These are phyloP conservation scores for Sympetrum striolatum DNA, from an alignment of 2,888 invertebrate species.

Conservation along the genomic window DNA sequence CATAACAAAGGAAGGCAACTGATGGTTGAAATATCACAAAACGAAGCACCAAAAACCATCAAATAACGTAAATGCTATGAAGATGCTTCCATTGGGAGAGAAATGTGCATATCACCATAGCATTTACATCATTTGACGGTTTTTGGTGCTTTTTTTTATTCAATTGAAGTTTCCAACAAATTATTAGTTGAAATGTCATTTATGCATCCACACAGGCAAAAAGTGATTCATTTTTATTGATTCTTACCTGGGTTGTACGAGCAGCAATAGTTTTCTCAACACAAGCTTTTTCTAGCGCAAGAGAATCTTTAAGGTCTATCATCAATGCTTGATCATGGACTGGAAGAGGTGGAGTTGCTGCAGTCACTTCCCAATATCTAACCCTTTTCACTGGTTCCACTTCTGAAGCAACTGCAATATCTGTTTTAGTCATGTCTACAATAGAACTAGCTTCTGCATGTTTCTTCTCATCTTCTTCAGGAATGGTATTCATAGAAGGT, in stretches of 20 bases:
- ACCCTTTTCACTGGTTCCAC: constrained; percentile 56
- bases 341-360: constrained; percentile 68
- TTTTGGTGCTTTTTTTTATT: too few species aligned
- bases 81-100: too few species aligned
- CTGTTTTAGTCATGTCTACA: not conserved
- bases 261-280: constrained; percentile 51
- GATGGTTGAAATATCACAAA: too few species aligned
- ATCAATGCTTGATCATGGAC: constrained; percentile 64
- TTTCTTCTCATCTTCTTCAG: not conserved
- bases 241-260: not conserved
- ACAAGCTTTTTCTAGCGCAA: constrained; percentile 65
- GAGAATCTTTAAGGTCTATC: constrained; percentile 65
- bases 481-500: not conserved
- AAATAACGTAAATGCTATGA: too few species aligned
- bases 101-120: too few species aligned
- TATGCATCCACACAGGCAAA: too few species aligned
- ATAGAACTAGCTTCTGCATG: not conserved
- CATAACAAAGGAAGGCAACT: too few species aligned
- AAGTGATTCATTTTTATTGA: not conserved
- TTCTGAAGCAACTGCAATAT: not conserved
- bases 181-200: too few species aligned
- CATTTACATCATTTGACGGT: too few species aligned
- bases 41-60: too few species aligned
- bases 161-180: too few species aligned
- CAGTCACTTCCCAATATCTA: constrained; percentile 69